Percentiles rank a stretch among this genome's conserved stretches.
These are phyloP conservation scores for Montifringilla adamsi DNA, from an alignment of 2,113 vertebrate species.

Conservation along the genomic window DNA sequence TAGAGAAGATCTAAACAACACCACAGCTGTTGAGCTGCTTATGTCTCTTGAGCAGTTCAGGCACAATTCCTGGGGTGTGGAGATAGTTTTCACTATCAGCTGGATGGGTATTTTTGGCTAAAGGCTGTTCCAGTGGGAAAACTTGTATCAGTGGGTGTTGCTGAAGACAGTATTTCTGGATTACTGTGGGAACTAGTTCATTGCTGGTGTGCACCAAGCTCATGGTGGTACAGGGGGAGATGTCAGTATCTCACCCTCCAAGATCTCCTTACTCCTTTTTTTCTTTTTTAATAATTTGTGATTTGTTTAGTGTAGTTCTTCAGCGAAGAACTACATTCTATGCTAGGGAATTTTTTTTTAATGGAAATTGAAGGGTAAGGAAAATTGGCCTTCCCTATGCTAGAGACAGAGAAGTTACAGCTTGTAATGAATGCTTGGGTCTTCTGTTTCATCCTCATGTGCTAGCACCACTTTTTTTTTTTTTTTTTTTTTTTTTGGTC, in stretches of 20 bases:
- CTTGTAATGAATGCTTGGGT: conserved; percentile 1
- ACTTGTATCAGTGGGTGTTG: neutral
- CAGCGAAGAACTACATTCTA: neutral
- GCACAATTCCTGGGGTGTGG: neutral
- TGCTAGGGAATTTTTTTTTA: neutral
- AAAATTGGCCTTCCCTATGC: neutral
- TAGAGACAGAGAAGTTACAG: conserved; percentile 18
- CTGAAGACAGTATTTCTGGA: neutral
- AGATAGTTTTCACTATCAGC: neutral
- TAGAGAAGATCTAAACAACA: neutral
- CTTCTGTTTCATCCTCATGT: conserved; percentile 29
- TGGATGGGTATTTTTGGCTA: neutral
- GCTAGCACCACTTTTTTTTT: conserved; percentile 26
- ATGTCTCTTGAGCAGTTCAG: neutral
- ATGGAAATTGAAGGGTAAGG: neutral
- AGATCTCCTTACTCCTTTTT: neutral
- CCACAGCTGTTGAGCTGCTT: neutral
- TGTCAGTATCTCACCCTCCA: neutral
- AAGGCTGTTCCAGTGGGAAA: neutral
- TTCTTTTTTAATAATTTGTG: neutral
- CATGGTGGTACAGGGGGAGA: neutral
- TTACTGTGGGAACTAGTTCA: neutral
- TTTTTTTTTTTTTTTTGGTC: no score
- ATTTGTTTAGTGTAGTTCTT: neutral
- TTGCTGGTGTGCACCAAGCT: neutral